Conservation (phyloP, 92 coral and sea anemone genomes). For the Isaurus tuberculatus region DNA sequence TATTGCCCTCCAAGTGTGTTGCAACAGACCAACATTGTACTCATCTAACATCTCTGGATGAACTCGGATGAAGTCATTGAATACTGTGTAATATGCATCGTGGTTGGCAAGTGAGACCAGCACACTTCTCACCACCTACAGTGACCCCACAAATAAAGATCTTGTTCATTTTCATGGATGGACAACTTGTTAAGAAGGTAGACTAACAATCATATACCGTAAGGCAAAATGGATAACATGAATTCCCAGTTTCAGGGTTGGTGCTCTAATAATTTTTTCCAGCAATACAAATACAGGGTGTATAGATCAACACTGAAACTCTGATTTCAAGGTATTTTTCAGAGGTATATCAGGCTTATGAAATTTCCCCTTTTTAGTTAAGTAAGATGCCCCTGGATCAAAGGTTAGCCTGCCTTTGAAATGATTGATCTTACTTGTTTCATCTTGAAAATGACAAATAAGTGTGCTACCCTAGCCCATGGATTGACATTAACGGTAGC, state of each 20-base stretch:
- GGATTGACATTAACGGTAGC: too few species aligned
- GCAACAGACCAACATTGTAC: constrained; percentile 85
- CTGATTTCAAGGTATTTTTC: not conserved
- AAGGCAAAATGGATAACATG: not conserved
- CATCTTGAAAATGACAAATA: too few species aligned
- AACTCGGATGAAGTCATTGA: constrained; percentile 90
- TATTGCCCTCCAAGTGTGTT: constrained; percentile 95
- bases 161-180: not conserved
- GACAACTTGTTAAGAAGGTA: not conserved
- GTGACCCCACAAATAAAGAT: not conserved
- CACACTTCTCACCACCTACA: constrained; percentile 91
- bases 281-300: too few species aligned
- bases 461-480: too few species aligned
- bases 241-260: too few species aligned
- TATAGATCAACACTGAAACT: not conserved
- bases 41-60: constrained; percentile 90
- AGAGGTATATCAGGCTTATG: too few species aligned
- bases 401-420: too few species aligned
- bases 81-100: constrained; percentile 96
- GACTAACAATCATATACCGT: not conserved
- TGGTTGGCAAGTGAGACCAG: constrained; percentile 92
- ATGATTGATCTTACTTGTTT: too few species aligned
- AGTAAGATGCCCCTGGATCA: too few species aligned
- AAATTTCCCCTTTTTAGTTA: too few species aligned
- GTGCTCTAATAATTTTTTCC: too few species aligned